Evolutionary conservation across 35 echinoderm and acorn worm species (phyloP).

Genomic region (Anneissia japonica): DNA sequence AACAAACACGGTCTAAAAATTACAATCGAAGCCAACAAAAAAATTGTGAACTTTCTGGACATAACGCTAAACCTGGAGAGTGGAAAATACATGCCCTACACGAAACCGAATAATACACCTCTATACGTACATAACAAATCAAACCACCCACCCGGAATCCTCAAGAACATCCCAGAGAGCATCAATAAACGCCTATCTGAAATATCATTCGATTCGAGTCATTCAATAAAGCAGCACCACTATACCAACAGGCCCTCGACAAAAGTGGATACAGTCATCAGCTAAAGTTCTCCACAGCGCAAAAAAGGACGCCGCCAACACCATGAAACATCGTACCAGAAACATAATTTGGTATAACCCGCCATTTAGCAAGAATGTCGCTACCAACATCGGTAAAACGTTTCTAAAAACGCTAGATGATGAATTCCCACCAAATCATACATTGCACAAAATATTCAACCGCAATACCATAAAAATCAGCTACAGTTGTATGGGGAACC

Average conservation of each 20-base stretch:
- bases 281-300: too few relatives aligned
- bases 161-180: not conserved
- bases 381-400: too few relatives aligned
- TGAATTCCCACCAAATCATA: too few relatives aligned
- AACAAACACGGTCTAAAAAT: not conserved
- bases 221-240: not conserved
- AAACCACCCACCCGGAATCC: constrained; percentile 7
- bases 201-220: constrained; percentile 1
- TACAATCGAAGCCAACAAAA: not conserved
- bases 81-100: not conserved
- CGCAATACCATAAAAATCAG: too few relatives aligned
- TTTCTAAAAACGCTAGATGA: too few relatives aligned
- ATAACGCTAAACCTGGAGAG: constrained; percentile 4
- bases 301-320: too few relatives aligned
- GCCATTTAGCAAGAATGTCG: too few relatives aligned
- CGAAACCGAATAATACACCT: constrained; percentile 20
- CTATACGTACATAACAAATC: constrained; percentile 12
- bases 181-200: constrained; percentile 8
- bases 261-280: too few relatives aligned
- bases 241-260: constrained; percentile 7
- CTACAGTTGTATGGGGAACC: too few relatives aligned
- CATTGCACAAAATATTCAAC: too few relatives aligned
- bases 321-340: too few relatives aligned
- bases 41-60: not conserved
- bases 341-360: too few relatives aligned